Evolutionary conservation across 1,140 invertebrate species (phyloP).

Genomic region (Pemphigus obesinymphae): DNA sequence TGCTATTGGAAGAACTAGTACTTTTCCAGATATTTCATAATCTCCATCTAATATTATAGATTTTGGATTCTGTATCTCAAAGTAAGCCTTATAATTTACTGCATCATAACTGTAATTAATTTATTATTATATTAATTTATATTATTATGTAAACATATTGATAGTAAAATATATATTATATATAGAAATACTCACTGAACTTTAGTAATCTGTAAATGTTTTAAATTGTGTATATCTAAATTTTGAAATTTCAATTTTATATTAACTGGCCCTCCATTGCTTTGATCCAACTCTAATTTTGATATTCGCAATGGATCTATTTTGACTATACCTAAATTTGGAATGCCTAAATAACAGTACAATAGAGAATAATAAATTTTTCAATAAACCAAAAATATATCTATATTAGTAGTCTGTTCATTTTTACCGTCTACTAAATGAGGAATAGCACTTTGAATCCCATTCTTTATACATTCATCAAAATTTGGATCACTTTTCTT

Average conservation of each 20-base stretch:
- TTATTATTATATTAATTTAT: too few relatives aligned
- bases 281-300: conserved; percentile 46
- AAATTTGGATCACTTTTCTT: conserved; percentile 44
- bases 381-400: not conserved
- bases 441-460: conserved; percentile 39
- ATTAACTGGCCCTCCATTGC: conserved; percentile 47
- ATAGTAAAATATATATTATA: too few relatives aligned
- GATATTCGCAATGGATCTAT: conserved; percentile 48
- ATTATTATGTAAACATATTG: too few relatives aligned
- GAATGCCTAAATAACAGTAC: conserved; percentile 45
- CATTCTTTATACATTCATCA: conserved; percentile 43
- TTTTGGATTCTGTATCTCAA: not conserved
- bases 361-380: not conserved
- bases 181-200: not conserved
- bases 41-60: conserved; percentile 43
- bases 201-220: not conserved
- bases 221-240: conserved; percentile 45
- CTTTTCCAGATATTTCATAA: conserved; percentile 47
- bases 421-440: conserved; percentile 45
- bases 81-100: not conserved
- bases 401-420: not conserved
- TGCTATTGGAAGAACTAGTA: conserved; percentile 47
- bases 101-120: not conserved
- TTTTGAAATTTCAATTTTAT: conserved; percentile 51
- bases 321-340: conserved; percentile 47